Base-by-base conservation (phyloP, 1,140 invertebrate species). In the Latrodectus geometricus region DNA sequence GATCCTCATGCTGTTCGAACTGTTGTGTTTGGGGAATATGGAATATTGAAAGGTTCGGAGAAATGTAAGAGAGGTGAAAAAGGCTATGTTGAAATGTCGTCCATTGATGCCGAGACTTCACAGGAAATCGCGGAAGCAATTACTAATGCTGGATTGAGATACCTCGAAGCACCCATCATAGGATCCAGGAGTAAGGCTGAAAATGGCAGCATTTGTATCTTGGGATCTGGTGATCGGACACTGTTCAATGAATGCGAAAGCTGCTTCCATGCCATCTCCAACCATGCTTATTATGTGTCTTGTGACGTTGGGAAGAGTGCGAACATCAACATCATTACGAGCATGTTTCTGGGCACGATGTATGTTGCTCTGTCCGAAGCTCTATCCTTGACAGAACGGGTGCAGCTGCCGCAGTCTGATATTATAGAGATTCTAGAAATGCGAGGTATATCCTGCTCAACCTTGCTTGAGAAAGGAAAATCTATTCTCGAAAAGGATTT, bases 21-120 rank as follows among this genome's bases (percentile, higher is more conserved):
- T 52, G 14, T 80, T 14, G 3, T 80, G 12, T 70, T 70, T 80
- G 78, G 50, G 3, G 4, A 14, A 0, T 4, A 52, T 23, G 78
- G 78, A 23, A 66, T 80, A 8, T 48, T 80, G 11, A 72, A 52
- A 70, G 78, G 78, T 17, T 21, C 70, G 7, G 15, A 48, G 11
- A 9, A 12, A 8, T 12, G 15, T 17, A 35, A 0, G 0, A 15
- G 54, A 9, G 12, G 11, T 8, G 94, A 94, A 35, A 92, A 92
- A 91, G 96, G 96, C 69, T 99, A 97, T 91, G 96, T 99, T 0
- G 97, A 99, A 92, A 97, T 99, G 97, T 98, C 97, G 5, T 95
- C 96, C 0, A 96, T 98, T 88, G 97, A 99, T 91, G 94, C 96
- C 0, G 96, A 99, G 90, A 98, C 97, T 0, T 97, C 97, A 0